phyloP scores from a whole-genome alignment of 2,113 vertebrate genomes.

The Hepsetus odoe region DNA sequence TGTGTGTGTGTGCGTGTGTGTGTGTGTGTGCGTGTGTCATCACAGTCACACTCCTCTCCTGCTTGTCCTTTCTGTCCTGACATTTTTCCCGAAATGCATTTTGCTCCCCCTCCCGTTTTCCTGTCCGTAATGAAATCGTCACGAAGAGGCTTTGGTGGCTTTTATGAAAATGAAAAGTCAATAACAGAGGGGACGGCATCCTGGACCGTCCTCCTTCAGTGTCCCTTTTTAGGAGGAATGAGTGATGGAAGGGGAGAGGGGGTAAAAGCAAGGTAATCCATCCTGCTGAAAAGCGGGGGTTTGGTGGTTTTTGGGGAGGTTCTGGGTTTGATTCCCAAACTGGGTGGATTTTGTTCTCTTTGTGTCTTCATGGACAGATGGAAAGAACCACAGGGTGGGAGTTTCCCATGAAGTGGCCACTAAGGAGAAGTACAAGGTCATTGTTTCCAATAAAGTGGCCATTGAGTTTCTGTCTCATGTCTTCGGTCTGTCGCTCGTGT shows the following conservation, averaged over 20 bases:
- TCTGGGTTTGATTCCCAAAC: neutral
- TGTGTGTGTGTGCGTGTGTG: conserved; percentile 6
- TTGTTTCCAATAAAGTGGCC: neutral
- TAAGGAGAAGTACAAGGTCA: neutral
- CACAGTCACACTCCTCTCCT: neutral
- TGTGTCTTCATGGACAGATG: neutral
- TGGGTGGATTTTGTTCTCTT: no score
- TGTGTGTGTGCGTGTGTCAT: neutral
- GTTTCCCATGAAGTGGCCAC: neutral
- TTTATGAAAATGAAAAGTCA: conserved; percentile 58
- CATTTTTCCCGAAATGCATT: neutral
- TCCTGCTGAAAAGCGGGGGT: no score
- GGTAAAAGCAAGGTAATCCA: neutral
- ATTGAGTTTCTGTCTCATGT: neutral
- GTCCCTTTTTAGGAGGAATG: neutral
- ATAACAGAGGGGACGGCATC: conserved; percentile 39
- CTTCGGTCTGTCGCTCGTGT: neutral
- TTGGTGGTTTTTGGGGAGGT: no score
- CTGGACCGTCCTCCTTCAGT: neutral
- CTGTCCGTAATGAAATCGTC: conserved; percentile 31
- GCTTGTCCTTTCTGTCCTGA: neutral
- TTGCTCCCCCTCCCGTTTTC: conserved; percentile 8
- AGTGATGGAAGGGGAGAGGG: conserved; percentile 9
- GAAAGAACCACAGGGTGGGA: neutral
- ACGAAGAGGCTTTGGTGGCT: conserved; percentile 50